Conservation (phyloP, 2,113 vertebrate genomes). For the Hoplias malabaricus region DNA sequence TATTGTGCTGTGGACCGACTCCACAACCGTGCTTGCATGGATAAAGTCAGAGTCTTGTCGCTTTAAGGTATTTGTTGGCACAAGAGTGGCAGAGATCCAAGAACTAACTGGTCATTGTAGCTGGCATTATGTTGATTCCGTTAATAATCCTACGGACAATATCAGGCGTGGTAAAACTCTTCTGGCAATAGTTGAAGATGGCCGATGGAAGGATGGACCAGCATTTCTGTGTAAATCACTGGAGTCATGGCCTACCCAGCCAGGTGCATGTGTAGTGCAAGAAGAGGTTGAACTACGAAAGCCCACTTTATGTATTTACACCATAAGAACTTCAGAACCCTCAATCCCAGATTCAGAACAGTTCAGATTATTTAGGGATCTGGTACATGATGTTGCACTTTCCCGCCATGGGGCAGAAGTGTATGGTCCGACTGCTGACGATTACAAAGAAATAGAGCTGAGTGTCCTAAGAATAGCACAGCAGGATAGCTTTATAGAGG, state of each 20-base stretch:
- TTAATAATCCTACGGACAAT: not conserved
- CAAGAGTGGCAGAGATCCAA: slow-evolving; percentile 23
- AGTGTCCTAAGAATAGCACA: not conserved
- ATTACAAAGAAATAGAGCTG: not conserved
- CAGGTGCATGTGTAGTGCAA: no score
- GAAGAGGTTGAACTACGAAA: no score
- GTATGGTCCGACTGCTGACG: not conserved
- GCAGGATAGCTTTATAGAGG: not conserved
- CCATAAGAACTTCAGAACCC: no score
- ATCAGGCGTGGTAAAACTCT: not conserved
- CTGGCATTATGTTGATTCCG: slow-evolving; percentile 25
- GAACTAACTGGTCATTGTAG: not conserved
- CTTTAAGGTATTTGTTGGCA: no score
- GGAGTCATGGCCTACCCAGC: no score
- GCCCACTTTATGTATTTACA: no score
- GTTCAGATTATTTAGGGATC: no score
- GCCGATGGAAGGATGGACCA: no score
- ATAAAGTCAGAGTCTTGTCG: no score
- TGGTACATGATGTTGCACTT: no score
- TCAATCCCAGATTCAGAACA: no score
- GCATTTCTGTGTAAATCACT: no score
- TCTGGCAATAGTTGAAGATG: not conserved
- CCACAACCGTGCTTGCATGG: slow-evolving; percentile 5
- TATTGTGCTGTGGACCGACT: slow-evolving; percentile 9
- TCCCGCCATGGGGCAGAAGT: not conserved